These are phyloP conservation scores for Malurus cyaneus DNA, from an alignment of 2,113 vertebrate species.

Conservation along the genomic window DNA sequence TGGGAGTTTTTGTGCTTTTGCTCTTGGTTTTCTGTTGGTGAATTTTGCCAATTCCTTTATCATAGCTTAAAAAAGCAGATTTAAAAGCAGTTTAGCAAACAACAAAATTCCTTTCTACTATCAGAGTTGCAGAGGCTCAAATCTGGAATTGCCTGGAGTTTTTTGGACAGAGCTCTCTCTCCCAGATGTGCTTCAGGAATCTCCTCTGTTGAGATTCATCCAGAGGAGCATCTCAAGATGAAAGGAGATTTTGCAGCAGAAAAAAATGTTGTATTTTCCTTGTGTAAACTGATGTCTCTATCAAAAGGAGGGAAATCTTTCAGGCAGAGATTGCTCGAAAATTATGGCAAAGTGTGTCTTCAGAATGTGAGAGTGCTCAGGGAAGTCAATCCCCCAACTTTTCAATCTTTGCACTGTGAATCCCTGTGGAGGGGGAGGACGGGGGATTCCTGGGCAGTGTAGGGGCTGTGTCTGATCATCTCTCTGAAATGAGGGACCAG, in stretches of 20 bases:
- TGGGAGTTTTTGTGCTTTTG: neutral
- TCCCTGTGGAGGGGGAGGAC: neutral
- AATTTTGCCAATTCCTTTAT: neutral
- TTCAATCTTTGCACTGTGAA: neutral
- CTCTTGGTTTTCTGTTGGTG: neutral
- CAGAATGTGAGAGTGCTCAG: neutral
- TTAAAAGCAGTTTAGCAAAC: neutral
- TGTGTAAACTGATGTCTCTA: neutral
- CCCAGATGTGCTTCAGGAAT: neutral
- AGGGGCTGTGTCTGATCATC: neutral
- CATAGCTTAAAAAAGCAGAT: neutral
- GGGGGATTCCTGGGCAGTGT: neutral
- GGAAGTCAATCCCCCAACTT: neutral
- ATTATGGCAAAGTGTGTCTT: neutral
- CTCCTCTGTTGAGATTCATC: neutral
- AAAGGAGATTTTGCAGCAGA: neutral
- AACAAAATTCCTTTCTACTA: neutral
- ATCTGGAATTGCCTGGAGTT: neutral
- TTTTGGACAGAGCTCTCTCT: neutral
- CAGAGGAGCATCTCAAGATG: neutral
- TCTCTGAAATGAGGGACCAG: neutral
- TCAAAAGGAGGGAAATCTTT: neutral
- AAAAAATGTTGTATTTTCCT: neutral
- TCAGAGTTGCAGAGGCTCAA: neutral
- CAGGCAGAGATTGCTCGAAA: neutral